Conservation (phyloP, 2,113 vertebrate species). For the Menura novaehollandiae region DNA sequence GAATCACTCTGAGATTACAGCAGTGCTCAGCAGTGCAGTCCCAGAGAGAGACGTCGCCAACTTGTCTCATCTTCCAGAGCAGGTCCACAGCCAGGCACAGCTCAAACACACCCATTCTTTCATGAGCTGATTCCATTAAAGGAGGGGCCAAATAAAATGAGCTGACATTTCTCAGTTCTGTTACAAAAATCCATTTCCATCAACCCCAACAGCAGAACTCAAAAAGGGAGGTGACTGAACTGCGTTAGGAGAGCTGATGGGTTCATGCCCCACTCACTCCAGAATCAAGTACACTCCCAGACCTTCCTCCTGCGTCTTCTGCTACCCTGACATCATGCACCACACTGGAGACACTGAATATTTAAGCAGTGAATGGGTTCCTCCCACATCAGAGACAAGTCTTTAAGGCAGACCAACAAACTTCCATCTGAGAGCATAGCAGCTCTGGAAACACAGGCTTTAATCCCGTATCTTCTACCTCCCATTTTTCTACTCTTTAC, state of each 20-base stretch:
- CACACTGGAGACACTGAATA: not conserved
- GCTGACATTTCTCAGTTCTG: not conserved
- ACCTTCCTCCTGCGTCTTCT: not conserved
- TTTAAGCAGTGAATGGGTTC: not conserved
- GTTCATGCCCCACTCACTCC: not conserved
- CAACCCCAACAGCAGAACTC: not conserved
- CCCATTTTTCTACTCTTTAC: not conserved
- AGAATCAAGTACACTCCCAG: not conserved
- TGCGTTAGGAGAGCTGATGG: not conserved
- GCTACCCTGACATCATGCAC: not conserved
- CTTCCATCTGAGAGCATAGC: not conserved
- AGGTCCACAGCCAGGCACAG: not conserved
- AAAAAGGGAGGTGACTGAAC: not conserved
- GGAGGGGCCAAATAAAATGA: not conserved
- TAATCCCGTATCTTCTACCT: rapidly evolving
- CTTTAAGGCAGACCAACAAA: not conserved
- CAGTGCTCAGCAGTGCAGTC: not conserved
- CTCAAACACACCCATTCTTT: not conserved
- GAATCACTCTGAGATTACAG: not conserved
- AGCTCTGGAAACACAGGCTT: not conserved
- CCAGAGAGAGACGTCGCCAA: not conserved
- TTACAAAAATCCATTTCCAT: not conserved
- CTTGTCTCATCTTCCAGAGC: not conserved
- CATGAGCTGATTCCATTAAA: not conserved
- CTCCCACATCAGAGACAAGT: not conserved